These are phyloP conservation scores for Thalassophryne amazonica DNA, from an alignment of 2,797 vertebrate species.

Conservation along the genomic window DNA sequence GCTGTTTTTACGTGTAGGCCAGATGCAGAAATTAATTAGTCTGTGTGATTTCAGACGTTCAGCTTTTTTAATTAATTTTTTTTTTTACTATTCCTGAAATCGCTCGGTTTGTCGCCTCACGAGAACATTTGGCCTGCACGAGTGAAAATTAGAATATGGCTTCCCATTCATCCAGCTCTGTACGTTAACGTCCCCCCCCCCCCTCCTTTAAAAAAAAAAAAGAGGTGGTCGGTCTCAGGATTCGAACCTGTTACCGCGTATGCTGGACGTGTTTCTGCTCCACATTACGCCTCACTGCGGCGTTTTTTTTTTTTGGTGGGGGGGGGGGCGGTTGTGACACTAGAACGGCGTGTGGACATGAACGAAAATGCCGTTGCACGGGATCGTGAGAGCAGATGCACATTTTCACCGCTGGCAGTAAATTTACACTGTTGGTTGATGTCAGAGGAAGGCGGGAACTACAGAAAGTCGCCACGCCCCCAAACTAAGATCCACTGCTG, in stretches of 20 bases:
- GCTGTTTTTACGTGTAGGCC: conserved; percentile 46
- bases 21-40: conserved; percentile 29
- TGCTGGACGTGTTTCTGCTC: conserved; percentile 18
- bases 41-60: conserved; percentile 34
- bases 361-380: conserved; percentile 19
- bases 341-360: not conserved
- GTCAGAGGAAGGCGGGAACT: conserved; percentile 70
- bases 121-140: conserved; percentile 15
- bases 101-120: conserved; percentile 7
- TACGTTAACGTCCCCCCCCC: conserved; percentile 42
- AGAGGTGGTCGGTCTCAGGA: conserved; percentile 57
- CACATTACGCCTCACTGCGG: not conserved
- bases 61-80: too few relatives aligned
- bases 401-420: conserved; percentile 58
- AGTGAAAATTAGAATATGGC: conserved; percentile 74
- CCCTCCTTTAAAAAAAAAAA: conserved; percentile 2
- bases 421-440: conserved; percentile 68
- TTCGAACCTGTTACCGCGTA: conserved; percentile 59
- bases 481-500: conserved; percentile 8
- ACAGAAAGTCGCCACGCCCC: conserved; percentile 60
- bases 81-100: too few relatives aligned
- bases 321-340: not conserved
- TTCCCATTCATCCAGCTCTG: conserved; percentile 77
- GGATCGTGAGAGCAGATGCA: conserved; percentile 10
- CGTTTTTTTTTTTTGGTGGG: not conserved